A percentile compares a stretch with the other conserved stretches of the same genome.
These are phyloP conservation scores for Aproaerema taeniolella DNA, from an alignment of 2,888 invertebrate genomes.

Conservation along the genomic window DNA sequence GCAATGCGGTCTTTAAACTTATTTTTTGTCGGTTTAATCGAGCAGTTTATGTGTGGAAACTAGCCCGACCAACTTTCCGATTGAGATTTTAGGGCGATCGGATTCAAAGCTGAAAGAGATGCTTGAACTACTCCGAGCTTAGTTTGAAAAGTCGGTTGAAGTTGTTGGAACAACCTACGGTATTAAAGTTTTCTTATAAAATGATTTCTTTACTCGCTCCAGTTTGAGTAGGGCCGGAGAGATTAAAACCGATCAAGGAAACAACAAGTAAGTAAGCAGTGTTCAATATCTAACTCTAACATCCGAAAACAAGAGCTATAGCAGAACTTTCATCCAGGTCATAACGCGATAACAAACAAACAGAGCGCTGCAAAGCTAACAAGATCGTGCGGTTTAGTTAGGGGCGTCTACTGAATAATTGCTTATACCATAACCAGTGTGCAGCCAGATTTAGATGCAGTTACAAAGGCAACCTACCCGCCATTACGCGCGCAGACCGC, in stretches of 20 bases:
- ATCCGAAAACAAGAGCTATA: slow-evolving; percentile 1
- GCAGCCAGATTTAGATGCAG: slow-evolving; percentile 66
- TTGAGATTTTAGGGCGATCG: slow-evolving; percentile 10
- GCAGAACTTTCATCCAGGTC: slow-evolving; percentile 6
- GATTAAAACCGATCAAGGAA: no score
- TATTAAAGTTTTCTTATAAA: no score
- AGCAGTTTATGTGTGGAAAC: slow-evolving; percentile 30
- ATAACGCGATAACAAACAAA: slow-evolving; percentile 14
- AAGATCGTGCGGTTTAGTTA: slow-evolving; percentile 15
- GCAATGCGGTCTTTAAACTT: slow-evolving; percentile 66
- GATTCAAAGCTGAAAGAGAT: slow-evolving; percentile 2
- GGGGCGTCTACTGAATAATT: slow-evolving; percentile 35
- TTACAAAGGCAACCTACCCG: slow-evolving; percentile 69
- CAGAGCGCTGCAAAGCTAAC: slow-evolving; percentile 15
- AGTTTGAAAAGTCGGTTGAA: neutral
- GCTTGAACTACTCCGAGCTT: slow-evolving; percentile 2
- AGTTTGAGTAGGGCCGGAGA: no score
- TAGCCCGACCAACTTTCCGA: slow-evolving; percentile 6
- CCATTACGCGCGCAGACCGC: slow-evolving; percentile 64
- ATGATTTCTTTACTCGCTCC: no score
- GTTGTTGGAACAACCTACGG: no score
- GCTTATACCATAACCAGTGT: slow-evolving; percentile 45
- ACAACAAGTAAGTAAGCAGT: no score
- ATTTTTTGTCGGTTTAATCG: slow-evolving; percentile 45
- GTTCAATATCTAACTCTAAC: no score